Conservation (phyloP, 2,888 invertebrate species). For the Papilio protenor region DNA sequence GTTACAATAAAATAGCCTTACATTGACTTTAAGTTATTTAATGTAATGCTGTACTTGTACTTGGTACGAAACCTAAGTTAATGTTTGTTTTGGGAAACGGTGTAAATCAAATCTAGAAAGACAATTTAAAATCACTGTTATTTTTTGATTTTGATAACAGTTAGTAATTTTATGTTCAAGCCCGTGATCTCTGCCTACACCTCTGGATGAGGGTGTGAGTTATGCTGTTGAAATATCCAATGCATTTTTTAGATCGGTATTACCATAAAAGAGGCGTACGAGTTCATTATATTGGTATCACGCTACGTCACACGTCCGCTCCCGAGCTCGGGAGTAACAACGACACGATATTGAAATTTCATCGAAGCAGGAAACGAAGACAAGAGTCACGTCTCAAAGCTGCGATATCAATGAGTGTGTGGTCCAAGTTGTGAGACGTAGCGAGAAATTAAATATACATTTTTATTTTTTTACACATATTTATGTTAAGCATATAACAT, state of each 20-base stretch:
- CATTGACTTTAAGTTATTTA: too few relatives aligned
- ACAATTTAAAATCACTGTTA: neutral
- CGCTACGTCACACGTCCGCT: slow-evolving; percentile 14
- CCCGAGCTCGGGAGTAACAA: slow-evolving; percentile 20
- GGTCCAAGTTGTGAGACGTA: slow-evolving; percentile 38
- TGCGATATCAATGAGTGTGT: slow-evolving; percentile 44
- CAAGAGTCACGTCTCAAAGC: slow-evolving; percentile 60
- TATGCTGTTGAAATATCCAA: neutral
- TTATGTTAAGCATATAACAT: too few relatives aligned
- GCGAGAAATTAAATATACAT: neutral
- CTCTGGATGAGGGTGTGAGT: neutral
- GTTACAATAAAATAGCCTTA: too few relatives aligned
- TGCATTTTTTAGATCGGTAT: too few relatives aligned
- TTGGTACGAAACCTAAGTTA: too few relatives aligned
- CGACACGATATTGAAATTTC: slow-evolving; percentile 62
- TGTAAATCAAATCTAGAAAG: neutral
- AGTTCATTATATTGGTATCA: slow-evolving; percentile 12
- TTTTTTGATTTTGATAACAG: neutral
- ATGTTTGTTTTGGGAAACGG: neutral
- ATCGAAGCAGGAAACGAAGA: slow-evolving; percentile 56
- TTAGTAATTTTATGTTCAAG: neutral
- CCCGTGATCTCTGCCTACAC: too few relatives aligned
- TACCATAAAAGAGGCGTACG: neutral
- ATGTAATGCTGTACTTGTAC: too few relatives aligned
- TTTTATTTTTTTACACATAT: neutral